Conservation (phyloP, 1,140 invertebrate species). For the Agrypnia vestita region DNA sequence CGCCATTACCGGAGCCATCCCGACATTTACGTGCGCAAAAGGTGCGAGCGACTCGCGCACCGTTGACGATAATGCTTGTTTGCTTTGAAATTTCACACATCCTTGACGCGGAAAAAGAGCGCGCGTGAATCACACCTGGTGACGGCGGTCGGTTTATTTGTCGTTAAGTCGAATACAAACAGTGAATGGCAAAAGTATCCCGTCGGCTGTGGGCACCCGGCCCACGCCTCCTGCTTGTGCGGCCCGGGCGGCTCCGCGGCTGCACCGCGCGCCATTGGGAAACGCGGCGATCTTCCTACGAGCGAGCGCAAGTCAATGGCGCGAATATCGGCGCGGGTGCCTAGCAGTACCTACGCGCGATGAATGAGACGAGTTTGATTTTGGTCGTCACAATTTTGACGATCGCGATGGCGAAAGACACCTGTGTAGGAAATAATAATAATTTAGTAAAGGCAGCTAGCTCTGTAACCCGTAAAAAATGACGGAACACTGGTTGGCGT, state of each 20-base stretch:
- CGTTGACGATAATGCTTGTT: constrained; percentile 10
- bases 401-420: too few relatives aligned
- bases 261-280: constrained; percentile 8
- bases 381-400: too few relatives aligned
- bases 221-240: constrained; percentile 16
- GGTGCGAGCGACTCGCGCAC: neutral
- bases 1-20: too few relatives aligned
- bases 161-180: constrained; percentile 28
- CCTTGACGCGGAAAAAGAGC: neutral
- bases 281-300: constrained; percentile 33
- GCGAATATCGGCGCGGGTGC: neutral
- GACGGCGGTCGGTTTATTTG: constrained; percentile 27
- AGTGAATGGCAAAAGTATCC: constrained; percentile 36
- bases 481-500: too few relatives aligned
- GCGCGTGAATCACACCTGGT: constrained; percentile 40
- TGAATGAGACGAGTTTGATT: too few relatives aligned
- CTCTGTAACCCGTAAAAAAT: too few relatives aligned
- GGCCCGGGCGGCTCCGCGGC: constrained; percentile 9
- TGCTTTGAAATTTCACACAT: constrained; percentile 15
- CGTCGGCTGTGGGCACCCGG: constrained; percentile 22
- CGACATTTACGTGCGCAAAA: neutral
- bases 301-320: constrained; percentile 20
- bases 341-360: too few relatives aligned
- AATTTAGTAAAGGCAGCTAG: too few relatives aligned
- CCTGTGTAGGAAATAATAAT: too few relatives aligned